Conservation (phyloP, 2,888 invertebrate species). For the Tachina grossa region DNA sequence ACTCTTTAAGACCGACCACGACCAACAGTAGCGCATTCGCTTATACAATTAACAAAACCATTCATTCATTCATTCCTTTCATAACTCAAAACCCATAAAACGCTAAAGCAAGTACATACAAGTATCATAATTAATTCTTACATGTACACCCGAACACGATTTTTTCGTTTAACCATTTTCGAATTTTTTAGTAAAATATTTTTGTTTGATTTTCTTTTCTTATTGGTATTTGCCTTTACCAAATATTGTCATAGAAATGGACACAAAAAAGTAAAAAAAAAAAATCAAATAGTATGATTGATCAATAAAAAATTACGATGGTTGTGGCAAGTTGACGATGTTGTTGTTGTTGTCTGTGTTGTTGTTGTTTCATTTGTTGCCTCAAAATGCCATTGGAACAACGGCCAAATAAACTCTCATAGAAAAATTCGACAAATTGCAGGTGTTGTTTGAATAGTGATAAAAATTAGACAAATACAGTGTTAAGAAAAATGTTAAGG, state of each 20-base stretch:
- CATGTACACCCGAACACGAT: constrained; percentile 51
- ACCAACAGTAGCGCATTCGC: not conserved
- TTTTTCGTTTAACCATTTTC: constrained; percentile 42
- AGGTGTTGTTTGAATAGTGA: constrained; percentile 70
- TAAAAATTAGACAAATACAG: constrained; percentile 70
- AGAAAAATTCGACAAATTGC: constrained; percentile 56
- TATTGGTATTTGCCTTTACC: constrained; percentile 52
- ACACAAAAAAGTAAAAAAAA: not conserved
- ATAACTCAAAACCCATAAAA: constrained; percentile 15
- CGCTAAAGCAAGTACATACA: constrained; percentile 32
- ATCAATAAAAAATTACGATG: constrained; percentile 57
- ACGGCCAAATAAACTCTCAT: constrained; percentile 23
- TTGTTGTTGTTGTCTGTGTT: not conserved
- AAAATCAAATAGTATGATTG: constrained; percentile 65
- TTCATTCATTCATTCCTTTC: not conserved
- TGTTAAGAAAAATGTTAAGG: constrained; percentile 60
- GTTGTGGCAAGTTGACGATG: not conserved
- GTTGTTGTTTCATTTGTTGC: constrained; percentile 8
- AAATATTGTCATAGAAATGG: constrained; percentile 46
- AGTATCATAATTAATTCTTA: constrained; percentile 61
- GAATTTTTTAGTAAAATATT: constrained; percentile 45
- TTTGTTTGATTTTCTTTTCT: constrained; percentile 9
- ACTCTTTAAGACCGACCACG: not conserved
- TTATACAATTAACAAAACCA: not conserved
- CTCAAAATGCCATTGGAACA: constrained; percentile 50